These are phyloP conservation scores for Urechis unicinctus DNA, from an alignment of 2,888 invertebrate genomes.

Conservation along the genomic window DNA sequence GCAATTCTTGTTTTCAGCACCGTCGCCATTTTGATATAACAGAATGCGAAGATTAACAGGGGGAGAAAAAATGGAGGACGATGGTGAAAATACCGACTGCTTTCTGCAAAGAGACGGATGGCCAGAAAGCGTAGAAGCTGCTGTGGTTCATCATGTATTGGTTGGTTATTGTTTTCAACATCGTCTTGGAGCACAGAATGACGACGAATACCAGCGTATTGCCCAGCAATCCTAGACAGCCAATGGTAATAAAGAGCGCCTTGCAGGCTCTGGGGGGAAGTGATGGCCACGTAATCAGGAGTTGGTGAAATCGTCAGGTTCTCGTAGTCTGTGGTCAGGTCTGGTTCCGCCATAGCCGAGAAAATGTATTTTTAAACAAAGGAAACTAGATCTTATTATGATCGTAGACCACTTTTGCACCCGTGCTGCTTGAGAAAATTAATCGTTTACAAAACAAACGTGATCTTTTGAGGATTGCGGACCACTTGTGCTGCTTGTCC, in stretches of 20 bases:
- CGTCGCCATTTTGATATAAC: constrained; percentile 9
- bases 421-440: no score
- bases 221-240: constrained; percentile 11
- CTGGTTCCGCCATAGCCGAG: no score
- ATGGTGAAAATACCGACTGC: constrained; percentile 2
- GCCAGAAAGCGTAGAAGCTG: constrained; percentile 2
- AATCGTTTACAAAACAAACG: no score
- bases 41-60: constrained; percentile 3
- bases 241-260: constrained; percentile 7
- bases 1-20: neutral
- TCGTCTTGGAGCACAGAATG: constrained; percentile 4
- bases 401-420: no score
- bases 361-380: no score
- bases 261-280: neutral
- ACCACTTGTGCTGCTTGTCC: no score
- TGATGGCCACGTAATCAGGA: neutral
- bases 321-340: no score
- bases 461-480: no score
- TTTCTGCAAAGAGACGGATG: constrained; percentile 1
- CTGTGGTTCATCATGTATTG: constrained; percentile 17
- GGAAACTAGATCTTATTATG: no score
- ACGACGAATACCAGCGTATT: constrained; percentile 14
- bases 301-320: no score
- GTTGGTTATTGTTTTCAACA: constrained; percentile 12
- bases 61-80: constrained; percentile 11